phyloP scores from a whole-genome alignment of 2,888 invertebrate genomes.

The Drosophila koepferae region DNA sequence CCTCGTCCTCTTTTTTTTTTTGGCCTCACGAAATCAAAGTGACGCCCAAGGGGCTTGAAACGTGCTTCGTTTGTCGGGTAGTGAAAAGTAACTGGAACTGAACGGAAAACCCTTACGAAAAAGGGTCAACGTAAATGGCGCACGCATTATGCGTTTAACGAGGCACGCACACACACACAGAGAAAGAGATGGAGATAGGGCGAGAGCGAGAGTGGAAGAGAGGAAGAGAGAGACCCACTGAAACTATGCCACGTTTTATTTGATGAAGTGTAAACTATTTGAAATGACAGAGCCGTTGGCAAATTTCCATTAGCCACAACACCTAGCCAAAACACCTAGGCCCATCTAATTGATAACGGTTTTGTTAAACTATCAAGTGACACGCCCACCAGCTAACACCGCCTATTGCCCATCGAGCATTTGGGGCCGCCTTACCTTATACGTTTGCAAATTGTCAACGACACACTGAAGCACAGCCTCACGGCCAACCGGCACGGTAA shows the following conservation, averaged over 20 bases:
- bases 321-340: conserved; percentile 21
- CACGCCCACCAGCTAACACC: background rate
- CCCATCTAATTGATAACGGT: conserved; percentile 38
- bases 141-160: conserved; percentile 67
- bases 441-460: conserved; percentile 89
- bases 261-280: conserved; percentile 77
- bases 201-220: too few relatives aligned
- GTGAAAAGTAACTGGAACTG: conserved; percentile 6
- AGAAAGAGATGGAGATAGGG: too few relatives aligned
- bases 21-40: conserved; percentile 60
- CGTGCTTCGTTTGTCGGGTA: conserved; percentile 33
- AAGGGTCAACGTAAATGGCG: conserved; percentile 60
- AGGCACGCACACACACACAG: conserved; percentile 47
- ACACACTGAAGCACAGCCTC: conserved; percentile 89
- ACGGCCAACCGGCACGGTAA: conserved; percentile 89
- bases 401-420: background rate
- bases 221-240: background rate
- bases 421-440: conserved; percentile 86
- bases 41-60: conserved; percentile 54
- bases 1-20: background rate
- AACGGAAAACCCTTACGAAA: conserved; percentile 37
- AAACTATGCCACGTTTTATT: conserved; percentile 60
- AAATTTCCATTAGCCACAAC: conserved; percentile 34
- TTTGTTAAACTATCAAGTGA: conserved; percentile 27
- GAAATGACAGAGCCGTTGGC: conserved; percentile 47